Evolutionary conservation across 2,888 invertebrate genomes (phyloP).

Genomic region (Ectemnius continuus): DNA sequence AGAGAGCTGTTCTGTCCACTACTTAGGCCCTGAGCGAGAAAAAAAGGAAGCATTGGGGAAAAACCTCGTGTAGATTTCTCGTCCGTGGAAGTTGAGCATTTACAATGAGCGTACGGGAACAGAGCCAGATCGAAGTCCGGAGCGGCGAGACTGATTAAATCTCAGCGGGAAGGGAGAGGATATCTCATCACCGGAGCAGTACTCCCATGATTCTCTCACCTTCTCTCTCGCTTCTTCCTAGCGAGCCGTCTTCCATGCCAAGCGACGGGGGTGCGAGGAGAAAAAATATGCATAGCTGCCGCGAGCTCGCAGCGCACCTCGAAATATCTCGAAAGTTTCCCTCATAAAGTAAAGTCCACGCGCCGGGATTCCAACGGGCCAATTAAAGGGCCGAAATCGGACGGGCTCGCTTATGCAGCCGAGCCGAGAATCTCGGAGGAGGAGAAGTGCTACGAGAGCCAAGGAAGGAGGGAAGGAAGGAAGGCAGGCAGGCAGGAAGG

Average conservation of each 20-base stretch:
- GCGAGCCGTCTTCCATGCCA: no score
- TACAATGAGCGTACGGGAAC: background rate
- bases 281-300: slow-evolving; percentile 30
- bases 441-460: slow-evolving; percentile 13
- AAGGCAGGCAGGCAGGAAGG: slow-evolving; percentile 30
- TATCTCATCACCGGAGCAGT: slow-evolving; percentile 4
- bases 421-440: slow-evolving; percentile 37
- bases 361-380: slow-evolving; percentile 62
- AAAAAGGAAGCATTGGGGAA: no score
- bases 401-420: slow-evolving; percentile 68
- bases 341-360: slow-evolving; percentile 63
- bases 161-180: slow-evolving; percentile 20
- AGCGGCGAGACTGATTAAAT: slow-evolving; percentile 42
- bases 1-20: no score
- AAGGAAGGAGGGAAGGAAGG: slow-evolving; percentile 25
- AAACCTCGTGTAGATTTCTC: no score
- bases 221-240: no score
- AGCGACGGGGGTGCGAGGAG: background rate
- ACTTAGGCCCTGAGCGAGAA: no score
- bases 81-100: background rate
- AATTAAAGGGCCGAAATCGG: slow-evolving; percentile 74
- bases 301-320: slow-evolving; percentile 4
- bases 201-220: no score
- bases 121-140: slow-evolving; percentile 7
- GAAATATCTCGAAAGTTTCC: slow-evolving; percentile 65